phyloP scores from a whole-genome alignment of 1,140 invertebrate genomes.

The Aplysia californica region DNA sequence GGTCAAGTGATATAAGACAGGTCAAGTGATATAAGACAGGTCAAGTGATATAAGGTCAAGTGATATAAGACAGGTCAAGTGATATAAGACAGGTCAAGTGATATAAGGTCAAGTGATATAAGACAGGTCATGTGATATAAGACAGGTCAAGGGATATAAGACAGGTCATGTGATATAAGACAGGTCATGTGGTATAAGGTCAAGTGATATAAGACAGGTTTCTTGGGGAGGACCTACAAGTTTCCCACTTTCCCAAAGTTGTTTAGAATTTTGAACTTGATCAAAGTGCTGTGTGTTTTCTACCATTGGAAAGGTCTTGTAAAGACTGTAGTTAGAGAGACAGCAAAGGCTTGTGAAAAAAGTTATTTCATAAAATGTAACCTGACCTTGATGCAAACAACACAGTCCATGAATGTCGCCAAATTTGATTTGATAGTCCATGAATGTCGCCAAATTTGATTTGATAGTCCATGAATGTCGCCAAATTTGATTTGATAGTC shows the following conservation, averaged over 20 bases:
- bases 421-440: background rate
- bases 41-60: background rate
- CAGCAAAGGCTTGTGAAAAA: too few species aligned
- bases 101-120: background rate
- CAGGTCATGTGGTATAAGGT: too few species aligned
- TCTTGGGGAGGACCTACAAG: too few species aligned
- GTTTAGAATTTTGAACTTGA: too few species aligned
- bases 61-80: too few species aligned
- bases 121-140: too few species aligned
- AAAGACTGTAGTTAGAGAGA: background rate
- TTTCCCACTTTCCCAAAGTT: background rate
- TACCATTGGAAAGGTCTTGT: background rate
- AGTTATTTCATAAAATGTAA: too few species aligned
- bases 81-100: background rate
- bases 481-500: background rate
- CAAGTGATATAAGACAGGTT: background rate
- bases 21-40: background rate
- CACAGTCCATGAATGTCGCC: too few species aligned
- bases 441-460: background rate
- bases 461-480: background rate
- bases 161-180: too few species aligned
- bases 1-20: too few species aligned
- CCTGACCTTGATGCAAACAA: too few species aligned
- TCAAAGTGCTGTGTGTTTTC: background rate
- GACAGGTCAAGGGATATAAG: too few species aligned